phyloP scores from a whole-genome alignment of 2,888 invertebrate species.

The Vesta saturnalis region DNA sequence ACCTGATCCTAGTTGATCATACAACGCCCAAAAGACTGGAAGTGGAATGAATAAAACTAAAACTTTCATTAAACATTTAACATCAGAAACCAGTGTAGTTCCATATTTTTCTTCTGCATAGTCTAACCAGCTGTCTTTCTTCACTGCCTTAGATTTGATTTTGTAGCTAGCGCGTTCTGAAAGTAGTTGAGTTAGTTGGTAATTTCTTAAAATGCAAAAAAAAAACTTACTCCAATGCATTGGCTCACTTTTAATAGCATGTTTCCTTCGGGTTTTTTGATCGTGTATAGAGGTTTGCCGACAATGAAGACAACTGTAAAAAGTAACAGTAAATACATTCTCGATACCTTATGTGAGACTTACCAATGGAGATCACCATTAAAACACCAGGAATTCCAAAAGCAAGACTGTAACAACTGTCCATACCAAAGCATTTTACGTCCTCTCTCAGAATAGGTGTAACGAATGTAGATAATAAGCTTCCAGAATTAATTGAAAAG shows the following conservation, averaged over 20 bases:
- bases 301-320: constrained; percentile 81
- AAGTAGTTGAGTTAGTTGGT: background rate
- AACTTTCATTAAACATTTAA: constrained; percentile 80
- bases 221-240: constrained; percentile 81
- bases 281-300: constrained; percentile 81
- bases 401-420: constrained; percentile 84
- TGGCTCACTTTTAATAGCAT: constrained; percentile 78
- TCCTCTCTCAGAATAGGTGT: constrained; percentile 88
- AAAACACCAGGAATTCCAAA: constrained; percentile 85
- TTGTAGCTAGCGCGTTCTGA: constrained; percentile 61
- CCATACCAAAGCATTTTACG: constrained; percentile 79
- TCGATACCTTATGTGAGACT: constrained; percentile 52
- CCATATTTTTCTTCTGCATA: too few relatives aligned
- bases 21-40: constrained; percentile 96
- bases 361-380: constrained; percentile 85
- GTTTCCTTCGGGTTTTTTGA: constrained; percentile 84
- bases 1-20: constrained; percentile 98
- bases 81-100: constrained; percentile 76
- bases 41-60: constrained; percentile 87
- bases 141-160: constrained; percentile 64
- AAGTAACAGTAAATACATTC: background rate
- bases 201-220: background rate
- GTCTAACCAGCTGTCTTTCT: too few relatives aligned
- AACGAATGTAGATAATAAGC: constrained; percentile 86
- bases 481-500: constrained; percentile 90